A percentile compares a stretch with the other conserved stretches of the same genome.
phyloP scores from a whole-genome alignment of 2,888 invertebrate genomes.

The Strigamia maritima region DNA sequence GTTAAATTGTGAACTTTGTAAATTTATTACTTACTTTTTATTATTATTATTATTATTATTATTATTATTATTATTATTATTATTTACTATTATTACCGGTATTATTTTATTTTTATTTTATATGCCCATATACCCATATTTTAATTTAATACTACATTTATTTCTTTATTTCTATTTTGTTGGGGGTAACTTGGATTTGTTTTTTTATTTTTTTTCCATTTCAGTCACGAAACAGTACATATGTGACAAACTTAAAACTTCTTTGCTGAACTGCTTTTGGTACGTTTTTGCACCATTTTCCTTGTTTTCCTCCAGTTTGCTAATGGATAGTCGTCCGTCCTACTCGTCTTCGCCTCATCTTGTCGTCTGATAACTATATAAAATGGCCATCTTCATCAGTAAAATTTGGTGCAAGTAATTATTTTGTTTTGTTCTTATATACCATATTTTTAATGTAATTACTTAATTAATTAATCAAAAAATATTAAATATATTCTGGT shows the following conservation, averaged over 20 bases:
- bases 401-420: too few species aligned
- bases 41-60: too few species aligned
- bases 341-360: conserved; percentile 7
- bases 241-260: conserved; percentile 35
- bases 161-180: conserved; percentile 21
- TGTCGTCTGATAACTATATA: background rate
- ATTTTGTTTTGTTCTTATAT: too few species aligned
- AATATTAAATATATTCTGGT: too few species aligned
- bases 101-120: background rate
- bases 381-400: background rate
- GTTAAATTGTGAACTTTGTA: too few species aligned
- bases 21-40: too few species aligned
- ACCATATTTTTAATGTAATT: too few species aligned
- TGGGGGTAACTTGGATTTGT: background rate
- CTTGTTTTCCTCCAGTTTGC: background rate
- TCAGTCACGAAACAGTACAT: conserved; percentile 39
- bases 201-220: conserved; percentile 29
- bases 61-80: too few species aligned
- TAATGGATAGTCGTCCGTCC: conserved; percentile 14
- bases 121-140: background rate
- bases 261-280: background rate
- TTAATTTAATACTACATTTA: background rate
- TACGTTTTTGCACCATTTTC: background rate
- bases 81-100: too few species aligned
- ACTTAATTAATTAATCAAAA: too few species aligned